These are phyloP conservation scores for Calidris pugnax DNA, from an alignment of 2,113 vertebrate species.

Conservation along the genomic window DNA sequence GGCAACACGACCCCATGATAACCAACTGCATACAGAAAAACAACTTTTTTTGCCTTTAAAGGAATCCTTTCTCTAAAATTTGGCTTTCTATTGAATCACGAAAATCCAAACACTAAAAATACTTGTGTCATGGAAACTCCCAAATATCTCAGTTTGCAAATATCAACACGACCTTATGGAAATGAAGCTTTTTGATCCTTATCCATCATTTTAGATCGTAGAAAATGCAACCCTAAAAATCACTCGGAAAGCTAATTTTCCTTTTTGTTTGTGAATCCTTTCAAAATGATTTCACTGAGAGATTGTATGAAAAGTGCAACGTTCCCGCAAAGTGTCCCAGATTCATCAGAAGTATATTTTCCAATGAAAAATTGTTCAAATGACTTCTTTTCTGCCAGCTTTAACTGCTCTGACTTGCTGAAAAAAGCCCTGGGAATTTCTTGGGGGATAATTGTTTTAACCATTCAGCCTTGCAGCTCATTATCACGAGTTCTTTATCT, in stretches of 20 bases:
- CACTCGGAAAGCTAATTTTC: neutral
- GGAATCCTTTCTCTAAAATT: neutral
- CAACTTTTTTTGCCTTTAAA: too few relatives aligned
- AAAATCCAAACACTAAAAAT: neutral
- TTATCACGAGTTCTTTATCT: neutral
- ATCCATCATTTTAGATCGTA: rapidly evolving
- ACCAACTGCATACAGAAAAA: neutral
- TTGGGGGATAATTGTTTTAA: neutral
- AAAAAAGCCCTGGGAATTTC: neutral
- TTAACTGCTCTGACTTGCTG: neutral
- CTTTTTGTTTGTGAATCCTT: neutral
- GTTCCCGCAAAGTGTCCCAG: neutral
- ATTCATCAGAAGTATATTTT: neutral
- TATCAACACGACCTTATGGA: neutral
- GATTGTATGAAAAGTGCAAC: neutral
- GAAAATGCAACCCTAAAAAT: neutral
- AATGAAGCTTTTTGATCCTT: neutral
- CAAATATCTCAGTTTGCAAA: neutral
- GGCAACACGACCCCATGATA: too few relatives aligned
- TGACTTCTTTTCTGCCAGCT: neutral
- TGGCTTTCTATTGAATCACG: neutral
- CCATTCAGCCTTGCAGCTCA: neutral
- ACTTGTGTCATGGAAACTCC: rapidly evolving
- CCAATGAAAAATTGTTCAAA: neutral
- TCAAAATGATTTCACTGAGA: neutral